Conservation (phyloP, 2,888 invertebrate genomes). For the Globia sparganii region DNA sequence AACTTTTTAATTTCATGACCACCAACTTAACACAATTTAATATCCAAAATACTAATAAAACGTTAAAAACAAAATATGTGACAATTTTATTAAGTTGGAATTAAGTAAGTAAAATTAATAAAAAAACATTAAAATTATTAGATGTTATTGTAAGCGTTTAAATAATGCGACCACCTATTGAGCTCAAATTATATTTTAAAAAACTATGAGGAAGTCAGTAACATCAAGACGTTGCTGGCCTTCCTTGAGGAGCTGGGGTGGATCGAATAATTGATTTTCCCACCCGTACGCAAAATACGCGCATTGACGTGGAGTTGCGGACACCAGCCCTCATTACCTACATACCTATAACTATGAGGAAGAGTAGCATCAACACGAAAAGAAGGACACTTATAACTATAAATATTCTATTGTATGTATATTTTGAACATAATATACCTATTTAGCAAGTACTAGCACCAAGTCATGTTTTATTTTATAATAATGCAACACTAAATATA, state of each 20-base stretch:
- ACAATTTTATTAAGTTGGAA: not conserved
- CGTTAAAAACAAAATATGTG: not conserved
- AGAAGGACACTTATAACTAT: not conserved
- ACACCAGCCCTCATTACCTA: no score
- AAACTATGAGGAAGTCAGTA: no score
- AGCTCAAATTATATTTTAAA: no score
- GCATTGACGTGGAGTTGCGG: no score
- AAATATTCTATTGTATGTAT: slow-evolving; percentile 3
- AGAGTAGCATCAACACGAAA: not conserved
- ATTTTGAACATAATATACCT: not conserved
- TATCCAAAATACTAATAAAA: not conserved
- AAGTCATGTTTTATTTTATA: not conserved
- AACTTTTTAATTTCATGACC: not conserved
- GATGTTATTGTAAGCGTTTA: not conserved
- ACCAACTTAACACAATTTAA: not conserved
- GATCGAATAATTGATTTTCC: no score
- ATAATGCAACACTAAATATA: not conserved
- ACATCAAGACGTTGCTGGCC: no score
- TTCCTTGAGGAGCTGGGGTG: no score
- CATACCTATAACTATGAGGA: no score
- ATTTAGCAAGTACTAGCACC: not conserved
- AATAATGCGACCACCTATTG: not conserved
- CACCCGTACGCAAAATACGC: no score
- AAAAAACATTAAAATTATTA: not conserved
- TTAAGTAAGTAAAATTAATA: not conserved